phyloP scores from a whole-genome alignment of 1,140 invertebrate species.

The Brachionus sp. region DNA sequence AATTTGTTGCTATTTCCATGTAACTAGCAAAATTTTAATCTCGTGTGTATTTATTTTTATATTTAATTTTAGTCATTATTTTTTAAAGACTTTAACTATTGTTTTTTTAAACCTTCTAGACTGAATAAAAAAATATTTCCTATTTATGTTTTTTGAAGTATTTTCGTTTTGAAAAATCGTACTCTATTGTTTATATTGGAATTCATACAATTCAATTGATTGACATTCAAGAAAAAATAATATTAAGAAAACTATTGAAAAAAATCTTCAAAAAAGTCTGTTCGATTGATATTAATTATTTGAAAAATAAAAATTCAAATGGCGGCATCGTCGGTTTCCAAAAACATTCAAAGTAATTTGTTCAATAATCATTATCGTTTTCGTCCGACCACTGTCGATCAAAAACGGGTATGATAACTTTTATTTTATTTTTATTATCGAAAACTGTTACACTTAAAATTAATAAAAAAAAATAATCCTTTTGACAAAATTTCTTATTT shows the following conservation, averaged over 20 bases:
- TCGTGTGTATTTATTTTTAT: background rate
- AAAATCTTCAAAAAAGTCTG: background rate
- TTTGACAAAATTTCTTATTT: too few relatives aligned
- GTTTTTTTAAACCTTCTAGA: background rate
- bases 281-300: background rate
- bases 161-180: background rate
- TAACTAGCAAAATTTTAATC: conserved; percentile 1
- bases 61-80: background rate
- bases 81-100: background rate
- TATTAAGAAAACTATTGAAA: background rate
- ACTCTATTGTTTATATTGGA: background rate
- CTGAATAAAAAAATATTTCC: conserved; percentile 2
- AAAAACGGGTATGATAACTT: background rate
- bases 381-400: conserved; percentile 44
- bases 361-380: conserved; percentile 43
- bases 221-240: background rate
- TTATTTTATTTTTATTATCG: background rate
- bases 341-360: background rate
- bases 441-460: background rate
- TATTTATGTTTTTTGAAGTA: background rate
- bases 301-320: background rate
- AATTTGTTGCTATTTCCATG: background rate
- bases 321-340: background rate
- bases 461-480: too few relatives aligned
- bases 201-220: background rate